Conservation (phyloP, 2,888 invertebrate genomes). For the Drosophila leonis region DNA sequence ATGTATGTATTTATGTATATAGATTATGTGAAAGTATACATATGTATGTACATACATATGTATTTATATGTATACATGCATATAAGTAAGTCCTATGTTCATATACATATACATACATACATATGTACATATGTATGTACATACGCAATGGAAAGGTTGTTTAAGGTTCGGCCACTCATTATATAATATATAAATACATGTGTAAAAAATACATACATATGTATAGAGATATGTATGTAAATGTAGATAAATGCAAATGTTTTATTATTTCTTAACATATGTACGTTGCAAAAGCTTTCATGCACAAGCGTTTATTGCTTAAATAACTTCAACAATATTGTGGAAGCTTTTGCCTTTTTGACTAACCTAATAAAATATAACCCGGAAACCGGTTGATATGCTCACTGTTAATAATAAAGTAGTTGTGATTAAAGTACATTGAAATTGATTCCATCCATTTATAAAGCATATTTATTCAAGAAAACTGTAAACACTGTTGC, state of each 20-base stretch:
- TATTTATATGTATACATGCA: not conserved
- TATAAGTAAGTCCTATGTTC: not conserved
- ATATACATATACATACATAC: not conserved
- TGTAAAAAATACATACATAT: not conserved
- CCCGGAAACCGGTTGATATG: constrained; percentile 22
- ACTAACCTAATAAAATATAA: not conserved
- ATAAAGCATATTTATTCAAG: not conserved
- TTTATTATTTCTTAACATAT: not conserved
- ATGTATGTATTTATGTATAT: no score
- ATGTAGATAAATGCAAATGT: not conserved
- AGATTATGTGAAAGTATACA: no score
- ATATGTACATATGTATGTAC: not conserved
- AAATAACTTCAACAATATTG: not conserved
- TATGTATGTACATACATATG: not conserved
- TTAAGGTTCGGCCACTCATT: no score
- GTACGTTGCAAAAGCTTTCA: not conserved
- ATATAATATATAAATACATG: no score
- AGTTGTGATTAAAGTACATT: not conserved
- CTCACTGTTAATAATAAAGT: no score
- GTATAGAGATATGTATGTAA: no score
- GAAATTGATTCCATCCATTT: not conserved
- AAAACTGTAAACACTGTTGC: not conserved
- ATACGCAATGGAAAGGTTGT: no score
- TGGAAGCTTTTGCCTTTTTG: not conserved
- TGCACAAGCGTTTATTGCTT: not conserved